A percentile compares a stretch with the other conserved stretches of the same genome.
These are phyloP conservation scores for Drosophila guanche DNA, from an alignment of 1,140 invertebrate species.

Conservation along the genomic window DNA sequence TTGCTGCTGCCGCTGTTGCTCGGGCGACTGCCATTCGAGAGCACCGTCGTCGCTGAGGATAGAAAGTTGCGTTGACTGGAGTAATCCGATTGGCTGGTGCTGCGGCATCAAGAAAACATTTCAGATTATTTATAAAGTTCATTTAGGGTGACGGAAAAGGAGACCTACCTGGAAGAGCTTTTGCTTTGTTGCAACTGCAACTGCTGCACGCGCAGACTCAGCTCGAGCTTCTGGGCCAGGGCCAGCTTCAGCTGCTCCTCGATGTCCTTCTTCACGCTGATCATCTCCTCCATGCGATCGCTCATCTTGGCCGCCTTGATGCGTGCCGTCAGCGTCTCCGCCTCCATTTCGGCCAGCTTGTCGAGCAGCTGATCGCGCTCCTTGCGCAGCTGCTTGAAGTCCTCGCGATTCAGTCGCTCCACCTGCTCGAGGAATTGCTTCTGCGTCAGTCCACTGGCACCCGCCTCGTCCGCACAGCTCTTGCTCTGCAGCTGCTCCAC, in stretches of 20 bases:
- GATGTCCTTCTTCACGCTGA: conserved; percentile 86
- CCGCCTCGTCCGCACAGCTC: conserved; percentile 30
- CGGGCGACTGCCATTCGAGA: conserved; percentile 73
- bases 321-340: conserved; percentile 87
- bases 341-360: conserved; percentile 89
- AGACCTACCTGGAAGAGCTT: conserved; percentile 79
- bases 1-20: conserved; percentile 35
- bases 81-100: conserved; percentile 75
- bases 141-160: too few relatives aligned
- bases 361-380: conserved; percentile 90
- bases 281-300: conserved; percentile 85
- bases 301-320: conserved; percentile 87
- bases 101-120: conserved; percentile 11
- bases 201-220: conserved; percentile 76
- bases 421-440: conserved; percentile 79
- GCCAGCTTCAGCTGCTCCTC: conserved; percentile 87
- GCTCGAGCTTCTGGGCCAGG: conserved; percentile 84
- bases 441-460: conserved; percentile 59
- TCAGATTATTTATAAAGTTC: neutral
- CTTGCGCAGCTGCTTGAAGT: conserved; percentile 85
- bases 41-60: conserved; percentile 80
- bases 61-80: conserved; percentile 82
- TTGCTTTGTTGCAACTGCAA: conserved; percentile 68
- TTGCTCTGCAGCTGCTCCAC: conserved; percentile 85
- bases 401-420: conserved; percentile 81